Conservation (phyloP, 2,797 vertebrate genomes). For the Craterocephalus amniculus region DNA sequence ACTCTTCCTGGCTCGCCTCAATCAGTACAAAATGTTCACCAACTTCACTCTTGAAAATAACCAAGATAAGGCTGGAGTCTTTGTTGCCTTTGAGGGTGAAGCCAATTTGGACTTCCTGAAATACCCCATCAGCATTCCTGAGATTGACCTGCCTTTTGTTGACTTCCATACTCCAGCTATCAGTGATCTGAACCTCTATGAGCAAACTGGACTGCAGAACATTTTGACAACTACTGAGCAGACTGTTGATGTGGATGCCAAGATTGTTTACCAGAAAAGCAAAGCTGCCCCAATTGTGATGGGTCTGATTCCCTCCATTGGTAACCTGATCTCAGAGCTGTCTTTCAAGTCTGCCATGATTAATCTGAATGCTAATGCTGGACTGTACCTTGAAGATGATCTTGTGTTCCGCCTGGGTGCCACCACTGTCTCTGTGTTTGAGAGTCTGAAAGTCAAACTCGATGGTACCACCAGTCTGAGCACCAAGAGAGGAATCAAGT, state of each 20-base stretch:
- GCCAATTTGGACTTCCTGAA: conserved; percentile 91
- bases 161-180: conserved; percentile 81
- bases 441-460: conserved; percentile 87
- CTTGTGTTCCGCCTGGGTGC: conserved; percentile 86
- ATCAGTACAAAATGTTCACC: conserved; percentile 88
- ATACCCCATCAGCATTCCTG: conserved; percentile 87
- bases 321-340: conserved; percentile 89
- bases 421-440: conserved; percentile 86
- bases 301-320: conserved; percentile 84
- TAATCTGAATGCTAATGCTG: conserved; percentile 86
- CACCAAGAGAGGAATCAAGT: conserved; percentile 88
- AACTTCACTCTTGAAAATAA: conserved; percentile 87
- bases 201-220: conserved; percentile 85
- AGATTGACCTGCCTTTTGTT: conserved; percentile 81
- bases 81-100: conserved; percentile 83
- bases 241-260: conserved; percentile 86
- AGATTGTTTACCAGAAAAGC: conserved; percentile 90
- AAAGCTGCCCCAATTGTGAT: conserved; percentile 75
- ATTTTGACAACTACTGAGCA: conserved; percentile 90
- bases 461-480: conserved; percentile 90
- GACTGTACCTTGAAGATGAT: conserved; percentile 88
- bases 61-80: conserved; percentile 80
- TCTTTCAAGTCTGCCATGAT: conserved; percentile 92
- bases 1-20: conserved; percentile 84
- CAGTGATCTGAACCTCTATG: conserved; percentile 88